These are phyloP conservation scores for Anguilla rostrata DNA, from an alignment of 2,113 vertebrate genomes.

Conservation along the genomic window DNA sequence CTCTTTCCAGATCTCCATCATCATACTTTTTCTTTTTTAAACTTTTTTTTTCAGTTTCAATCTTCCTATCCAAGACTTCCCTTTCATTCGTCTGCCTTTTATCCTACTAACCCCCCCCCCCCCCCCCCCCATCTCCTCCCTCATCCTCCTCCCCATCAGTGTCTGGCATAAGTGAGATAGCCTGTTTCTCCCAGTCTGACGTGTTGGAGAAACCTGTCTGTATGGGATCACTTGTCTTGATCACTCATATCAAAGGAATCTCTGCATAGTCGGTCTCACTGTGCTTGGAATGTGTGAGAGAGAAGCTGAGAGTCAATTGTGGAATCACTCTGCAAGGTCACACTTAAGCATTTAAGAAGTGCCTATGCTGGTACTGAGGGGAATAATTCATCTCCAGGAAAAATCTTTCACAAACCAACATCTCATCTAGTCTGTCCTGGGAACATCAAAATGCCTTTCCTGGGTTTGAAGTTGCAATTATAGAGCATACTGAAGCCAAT, in stretches of 20 bases:
- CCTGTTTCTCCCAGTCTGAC: background rate
- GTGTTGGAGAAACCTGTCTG: constrained; percentile 3
- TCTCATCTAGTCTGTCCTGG: background rate
- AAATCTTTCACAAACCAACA: background rate
- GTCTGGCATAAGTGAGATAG: background rate
- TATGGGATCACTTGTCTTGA: constrained; percentile 15
- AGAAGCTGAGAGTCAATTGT: background rate
- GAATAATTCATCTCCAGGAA: background rate
- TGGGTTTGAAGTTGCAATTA: background rate
- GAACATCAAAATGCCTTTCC: background rate
- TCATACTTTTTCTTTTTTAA: background rate
- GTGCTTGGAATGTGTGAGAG: background rate
- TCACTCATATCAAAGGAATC: constrained; percentile 20
- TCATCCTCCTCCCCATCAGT: background rate
- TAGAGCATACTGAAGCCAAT: background rate
- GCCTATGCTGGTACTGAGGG: background rate
- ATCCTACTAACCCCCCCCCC: background rate
- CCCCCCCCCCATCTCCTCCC: background rate
- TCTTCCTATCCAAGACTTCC: background rate
- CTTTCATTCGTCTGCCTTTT: background rate
- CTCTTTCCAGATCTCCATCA: background rate
- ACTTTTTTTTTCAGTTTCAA: background rate
- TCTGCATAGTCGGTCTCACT: background rate
- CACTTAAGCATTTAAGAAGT: background rate
- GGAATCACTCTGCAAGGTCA: background rate